These are phyloP conservation scores for Liasis olivaceus DNA, from an alignment of 2,797 vertebrate genomes.

Conservation along the genomic window DNA sequence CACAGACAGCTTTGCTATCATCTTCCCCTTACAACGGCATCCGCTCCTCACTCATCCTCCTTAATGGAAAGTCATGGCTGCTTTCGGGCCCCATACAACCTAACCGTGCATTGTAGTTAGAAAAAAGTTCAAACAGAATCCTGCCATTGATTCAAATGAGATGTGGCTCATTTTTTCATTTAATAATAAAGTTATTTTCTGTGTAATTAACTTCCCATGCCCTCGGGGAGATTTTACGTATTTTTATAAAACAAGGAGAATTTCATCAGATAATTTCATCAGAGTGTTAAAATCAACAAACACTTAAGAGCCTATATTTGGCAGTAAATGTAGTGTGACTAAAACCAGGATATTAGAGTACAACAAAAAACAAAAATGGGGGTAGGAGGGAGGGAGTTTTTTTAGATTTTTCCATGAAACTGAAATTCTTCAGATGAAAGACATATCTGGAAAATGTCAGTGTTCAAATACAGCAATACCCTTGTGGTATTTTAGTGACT, in stretches of 20 bases:
- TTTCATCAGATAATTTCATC: background rate
- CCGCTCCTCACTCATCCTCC: background rate
- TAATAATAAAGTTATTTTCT: conserved; percentile 11
- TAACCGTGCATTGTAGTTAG: background rate
- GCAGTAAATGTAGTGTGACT: fast-evolving
- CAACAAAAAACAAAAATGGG: background rate
- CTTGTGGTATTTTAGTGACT: conserved; percentile 45
- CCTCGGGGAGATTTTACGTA: background rate
- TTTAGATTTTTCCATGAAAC: conserved; percentile 49
- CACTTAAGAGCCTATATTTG: conserved; percentile 24
- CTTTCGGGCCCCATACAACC: background rate
- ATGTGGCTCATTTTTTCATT: background rate
- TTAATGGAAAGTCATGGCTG: background rate
- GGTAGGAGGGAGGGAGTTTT: background rate
- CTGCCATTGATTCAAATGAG: background rate
- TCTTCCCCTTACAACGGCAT: background rate
- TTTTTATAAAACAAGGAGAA: background rate
- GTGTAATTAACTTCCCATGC: background rate
- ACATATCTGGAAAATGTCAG: conserved; percentile 35
- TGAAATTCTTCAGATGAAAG: conserved; percentile 31
- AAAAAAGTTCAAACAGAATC: background rate
- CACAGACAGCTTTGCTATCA: background rate
- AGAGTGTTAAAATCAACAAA: background rate
- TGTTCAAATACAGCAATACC: conserved; percentile 43
- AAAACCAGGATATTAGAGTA: conserved; percentile 28